Base-by-base conservation (phyloP, 2,113 vertebrate genomes). In the Nothocercus nigrocapillus region DNA sequence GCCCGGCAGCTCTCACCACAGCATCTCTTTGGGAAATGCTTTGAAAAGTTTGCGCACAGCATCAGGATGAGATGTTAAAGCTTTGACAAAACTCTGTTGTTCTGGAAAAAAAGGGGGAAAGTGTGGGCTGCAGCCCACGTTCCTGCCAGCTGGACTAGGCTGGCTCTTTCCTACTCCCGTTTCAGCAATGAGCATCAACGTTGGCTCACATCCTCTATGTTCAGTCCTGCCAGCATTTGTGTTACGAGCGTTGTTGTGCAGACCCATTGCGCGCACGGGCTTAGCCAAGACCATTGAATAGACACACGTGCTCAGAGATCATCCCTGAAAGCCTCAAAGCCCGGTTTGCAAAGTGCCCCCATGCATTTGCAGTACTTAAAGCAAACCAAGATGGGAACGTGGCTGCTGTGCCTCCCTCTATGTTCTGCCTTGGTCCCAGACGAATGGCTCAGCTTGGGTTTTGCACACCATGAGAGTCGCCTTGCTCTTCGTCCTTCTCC, bases 181-280 rank as follows among this genome's bases (percentile, higher is more conserved):
- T 19, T 42, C 49, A 34, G 15, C 7, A 12, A 7, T 15, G 70
- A 38, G 25, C 16, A 15, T 53, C 21, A 36, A 7, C 0, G 11
- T 38, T 59, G 32, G 36, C 63, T 24, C 32, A 69, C 38, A 8
- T 38, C 56, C 7, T 62, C 22, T 2, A 4, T 68, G 25, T 22
- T 32, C 9, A 21, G 22, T 30, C 61, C 34, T 7, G 9, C 28
- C 19, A 36, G 18, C 38, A 51, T 17, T 34, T 24, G 28, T 15
- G 6, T 28, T 62, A 7, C 2, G 4, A 45, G 28, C 11, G 0
- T 7, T 4, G 1, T 7, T 24, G 25, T 12, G 45, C n/a, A 5
- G 42, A 4, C 38, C 5, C 13, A 8, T 34, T 56, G 25, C 47
- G 7, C 34, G 1, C 1, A 0, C 40, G 54, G 45, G 28, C 24